Evolutionary conservation across 1,140 invertebrate species (phyloP), one percentile per base, ranked within the genome.

Genomic region (Amyelois transitella): DNA sequence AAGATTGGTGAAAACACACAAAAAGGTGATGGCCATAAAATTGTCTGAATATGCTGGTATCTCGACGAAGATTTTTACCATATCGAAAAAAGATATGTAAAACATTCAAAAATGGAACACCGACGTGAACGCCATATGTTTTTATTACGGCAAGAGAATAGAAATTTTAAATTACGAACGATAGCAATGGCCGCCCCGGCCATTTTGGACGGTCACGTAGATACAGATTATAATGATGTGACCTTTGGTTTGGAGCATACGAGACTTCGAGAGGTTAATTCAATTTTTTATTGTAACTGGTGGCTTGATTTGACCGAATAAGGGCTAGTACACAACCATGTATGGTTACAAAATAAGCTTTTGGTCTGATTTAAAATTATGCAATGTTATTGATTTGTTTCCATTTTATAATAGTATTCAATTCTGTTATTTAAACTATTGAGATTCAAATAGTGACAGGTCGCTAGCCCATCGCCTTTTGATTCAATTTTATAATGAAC

Each of bases 61-160:
- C n/a, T n/a, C n/a, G n/a, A n/a, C n/a, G n/a, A n/a, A n/a, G n/a
- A n/a, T n/a, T n/a, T n/a, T n/a, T n/a, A n/a, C n/a, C n/a, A n/a
- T n/a, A n/a, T n/a, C n/a, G n/a, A n/a, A 28, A 12, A 62, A 57
- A 18, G 38, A 47, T 44, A 18, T n/a, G 45, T 10, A 24, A 51
- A 62, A 48, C 56, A 55, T 58, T 58, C 49, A 62, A 59, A 66
- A 65, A 62, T 14, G 17, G 12, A 38, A 14, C 32, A 6, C 32
- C n/a, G 25, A 12, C 25, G 12, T 14, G 12, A 38, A n/a, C n/a
- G n/a, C n/a, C 74, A 74, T 77, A 81, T 84, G 77, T 73, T 79
- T 84, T 81, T 82, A 80, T 82, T 82, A 85, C 76, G 75, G 75
- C 75, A 71, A 72, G 72, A 81, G 76, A 85, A 81, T 82, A 80